Evolutionary conservation across 2,888 invertebrate species (phyloP), one percentile per base, ranked within the genome.

Genomic region (Ochropacha duplaris): DNA sequence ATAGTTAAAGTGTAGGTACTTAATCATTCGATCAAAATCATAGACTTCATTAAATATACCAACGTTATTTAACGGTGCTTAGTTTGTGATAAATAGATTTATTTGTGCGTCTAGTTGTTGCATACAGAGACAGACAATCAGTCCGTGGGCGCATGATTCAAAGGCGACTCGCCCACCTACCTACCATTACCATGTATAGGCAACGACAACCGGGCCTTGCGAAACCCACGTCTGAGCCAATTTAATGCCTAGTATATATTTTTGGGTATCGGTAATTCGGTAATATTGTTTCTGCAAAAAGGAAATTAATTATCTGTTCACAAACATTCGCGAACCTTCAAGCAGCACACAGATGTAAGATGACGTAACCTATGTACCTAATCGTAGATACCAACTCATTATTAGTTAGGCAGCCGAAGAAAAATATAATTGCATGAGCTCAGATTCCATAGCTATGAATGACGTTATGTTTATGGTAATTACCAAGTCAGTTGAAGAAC

Each of bases 111-210:
- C 51, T 71, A 76, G 2, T 44, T 16, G 19, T 73, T 84, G 84
- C 81, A 83, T 76, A 74, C 80, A 83, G 54, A 54, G 73, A 66
- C 69, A 71, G 71, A 76, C 71, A 78, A 79, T 81, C 77, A 69
- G 61, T 60, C 54, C 66, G 88, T 88, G 85, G 88, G 88, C 77
- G 88, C 79, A 69, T 87, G 88, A 88, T 83, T 88, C 86, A 86
- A 85, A 82, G 78, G 69, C 75, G 26, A 61, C 64, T 78, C 81
- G 79, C 86, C 86, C 81, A 81, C 86, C 86, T 81, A 81, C 87
- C 65, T 81, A 81, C 87, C 65, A 72, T 60, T 59, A 62, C 81
- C 81, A 62, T 79, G 59, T 74, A 83, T 78, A 79, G 87, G 69
- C 79, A 85, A 73, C 73, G 68, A 67, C 75, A 68, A 69, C 65